Evolutionary conservation across 2,888 invertebrate genomes (phyloP).

Genomic region (Creontiades dilutus): DNA sequence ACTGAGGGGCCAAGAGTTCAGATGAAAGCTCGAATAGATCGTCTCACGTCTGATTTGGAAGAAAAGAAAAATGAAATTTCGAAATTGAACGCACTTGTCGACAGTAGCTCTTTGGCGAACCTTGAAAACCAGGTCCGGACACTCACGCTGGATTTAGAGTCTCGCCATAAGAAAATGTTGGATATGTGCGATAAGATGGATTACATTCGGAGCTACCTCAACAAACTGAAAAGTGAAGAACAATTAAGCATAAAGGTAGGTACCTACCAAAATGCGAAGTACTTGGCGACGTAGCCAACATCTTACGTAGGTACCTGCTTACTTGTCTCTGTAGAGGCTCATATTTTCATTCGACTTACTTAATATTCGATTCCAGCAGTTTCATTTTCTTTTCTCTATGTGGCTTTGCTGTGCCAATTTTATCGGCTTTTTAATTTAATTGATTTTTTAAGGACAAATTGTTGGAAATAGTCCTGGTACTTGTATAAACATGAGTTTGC

Average conservation of each 20-base stretch:
- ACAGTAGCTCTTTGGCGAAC: slow-evolving; percentile 77
- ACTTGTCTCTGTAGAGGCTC: background rate
- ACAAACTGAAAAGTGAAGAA: slow-evolving; percentile 73
- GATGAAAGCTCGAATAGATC: slow-evolving; percentile 73
- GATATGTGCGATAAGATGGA: slow-evolving; percentile 74
- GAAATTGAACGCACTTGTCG: slow-evolving; percentile 77
- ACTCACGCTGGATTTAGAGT: slow-evolving; percentile 68
- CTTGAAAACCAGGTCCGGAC: slow-evolving; percentile 69
- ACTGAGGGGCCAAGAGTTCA: slow-evolving; percentile 74
- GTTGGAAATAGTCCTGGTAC: too few relatives aligned
- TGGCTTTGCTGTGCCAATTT: background rate
- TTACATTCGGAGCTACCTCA: slow-evolving; percentile 73
- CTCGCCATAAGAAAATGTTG: slow-evolving; percentile 73
- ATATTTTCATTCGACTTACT: background rate
- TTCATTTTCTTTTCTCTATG: background rate
- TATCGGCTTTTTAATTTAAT: too few relatives aligned
- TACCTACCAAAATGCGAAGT: background rate
- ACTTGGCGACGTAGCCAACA: background rate
- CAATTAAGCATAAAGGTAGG: slow-evolving; percentile 73
- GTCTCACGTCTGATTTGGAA: slow-evolving; percentile 74
- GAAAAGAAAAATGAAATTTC: slow-evolving; percentile 73
- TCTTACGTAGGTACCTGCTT: background rate
- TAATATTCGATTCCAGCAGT: background rate
- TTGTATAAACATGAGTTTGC: too few relatives aligned
- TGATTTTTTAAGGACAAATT: too few relatives aligned